Conservation (phyloP, 2,113 vertebrate species). For the Larimichthys crocea region DNA sequence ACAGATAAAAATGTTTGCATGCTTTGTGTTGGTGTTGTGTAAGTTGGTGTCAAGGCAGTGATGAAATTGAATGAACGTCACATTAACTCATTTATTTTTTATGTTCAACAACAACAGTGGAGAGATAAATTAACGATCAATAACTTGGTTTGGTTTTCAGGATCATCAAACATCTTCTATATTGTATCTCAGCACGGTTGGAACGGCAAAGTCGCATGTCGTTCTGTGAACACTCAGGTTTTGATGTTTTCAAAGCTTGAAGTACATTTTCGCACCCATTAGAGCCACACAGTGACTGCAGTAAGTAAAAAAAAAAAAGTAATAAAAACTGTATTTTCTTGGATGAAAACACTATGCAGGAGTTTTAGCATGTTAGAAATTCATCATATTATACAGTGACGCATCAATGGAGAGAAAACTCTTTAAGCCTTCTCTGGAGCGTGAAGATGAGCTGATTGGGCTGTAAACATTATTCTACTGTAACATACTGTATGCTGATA, state of each 20-base stretch:
- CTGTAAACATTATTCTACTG: constrained; percentile 22
- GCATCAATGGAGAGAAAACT: constrained; percentile 25
- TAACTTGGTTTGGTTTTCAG: not conserved
- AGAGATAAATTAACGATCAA: not conserved
- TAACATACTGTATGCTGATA: constrained; percentile 16
- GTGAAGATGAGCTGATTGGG: constrained; percentile 30
- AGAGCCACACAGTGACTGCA: not conserved
- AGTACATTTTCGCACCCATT: constrained; percentile 21
- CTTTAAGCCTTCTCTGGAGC: constrained; percentile 26
- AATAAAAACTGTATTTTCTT: not conserved
- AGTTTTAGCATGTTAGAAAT: constrained; percentile 3
- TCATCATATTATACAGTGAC: constrained; percentile 29
- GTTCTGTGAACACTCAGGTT: not conserved
- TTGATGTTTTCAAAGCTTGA: constrained; percentile 14
- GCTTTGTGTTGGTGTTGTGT: not conserved
- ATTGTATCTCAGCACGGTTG: not conserved
- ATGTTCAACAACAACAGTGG: not conserved
- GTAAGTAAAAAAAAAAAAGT: not conserved
- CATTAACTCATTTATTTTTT: not conserved
- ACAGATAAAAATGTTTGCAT: not conserved
- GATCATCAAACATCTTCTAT: not conserved
- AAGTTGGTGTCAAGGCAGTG: constrained; percentile 7
- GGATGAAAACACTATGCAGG: constrained; percentile 15
- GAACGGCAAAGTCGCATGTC: not conserved
- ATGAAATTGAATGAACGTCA: not conserved